Percentiles rank a stretch among this genome's conserved stretches.
Conservation (phyloP, 2,888 invertebrate genomes). For the Sminthurinus aureus region DNA sequence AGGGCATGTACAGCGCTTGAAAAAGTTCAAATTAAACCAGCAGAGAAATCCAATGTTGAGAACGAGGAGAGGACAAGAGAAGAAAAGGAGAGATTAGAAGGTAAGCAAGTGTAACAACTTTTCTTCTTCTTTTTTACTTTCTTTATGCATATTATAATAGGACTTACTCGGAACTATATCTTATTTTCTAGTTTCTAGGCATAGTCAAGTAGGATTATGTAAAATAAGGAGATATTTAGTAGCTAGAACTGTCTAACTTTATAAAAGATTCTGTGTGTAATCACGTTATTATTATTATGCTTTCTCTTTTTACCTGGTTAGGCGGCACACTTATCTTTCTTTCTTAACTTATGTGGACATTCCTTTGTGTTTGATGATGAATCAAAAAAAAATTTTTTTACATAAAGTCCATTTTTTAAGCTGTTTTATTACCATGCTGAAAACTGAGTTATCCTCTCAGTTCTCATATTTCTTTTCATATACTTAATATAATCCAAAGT, state of each 20-base stretch:
- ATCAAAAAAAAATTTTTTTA: neutral
- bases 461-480: too few relatives aligned
- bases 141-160: too few relatives aligned
- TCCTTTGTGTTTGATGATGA: neutral
- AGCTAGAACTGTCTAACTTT: neutral
- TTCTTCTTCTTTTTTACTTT: neutral
- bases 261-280: too few relatives aligned
- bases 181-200: too few relatives aligned
- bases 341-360: neutral
- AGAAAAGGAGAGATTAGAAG: constrained; percentile 84
- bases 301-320: neutral
- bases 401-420: neutral
- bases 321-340: neutral
- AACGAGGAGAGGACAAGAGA: constrained; percentile 86
- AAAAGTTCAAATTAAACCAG: constrained; percentile 88
- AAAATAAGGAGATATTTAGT: neutral
- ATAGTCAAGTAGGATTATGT: neutral
- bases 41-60: constrained; percentile 82
- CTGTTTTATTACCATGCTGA: neutral
- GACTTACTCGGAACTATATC: too few relatives aligned
- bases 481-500: too few relatives aligned
- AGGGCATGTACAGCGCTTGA: constrained; percentile 90
- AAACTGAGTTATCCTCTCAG: neutral
- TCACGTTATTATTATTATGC: too few relatives aligned
- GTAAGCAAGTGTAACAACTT: constrained; percentile 65